Evolutionary conservation across 92 coral and sea anemone species (phyloP).

Genomic region (Umimayanthus chanpuru): DNA sequence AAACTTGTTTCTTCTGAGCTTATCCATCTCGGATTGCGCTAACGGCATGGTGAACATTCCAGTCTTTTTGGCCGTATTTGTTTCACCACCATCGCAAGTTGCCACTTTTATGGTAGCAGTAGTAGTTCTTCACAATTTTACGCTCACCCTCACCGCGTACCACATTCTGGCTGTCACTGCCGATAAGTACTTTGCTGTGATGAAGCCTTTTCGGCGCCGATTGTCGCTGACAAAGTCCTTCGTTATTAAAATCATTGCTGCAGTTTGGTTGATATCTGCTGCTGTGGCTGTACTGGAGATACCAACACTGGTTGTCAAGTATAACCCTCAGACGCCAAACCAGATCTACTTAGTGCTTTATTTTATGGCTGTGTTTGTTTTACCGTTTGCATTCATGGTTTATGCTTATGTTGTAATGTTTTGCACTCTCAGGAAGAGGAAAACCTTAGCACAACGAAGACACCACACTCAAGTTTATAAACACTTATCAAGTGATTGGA

Average conservation of each 20-base stretch:
- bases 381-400: slow-evolving; percentile 2
- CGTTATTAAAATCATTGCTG: not conserved
- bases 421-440: slow-evolving; percentile 14
- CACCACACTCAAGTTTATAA: not conserved
- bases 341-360: not conserved
- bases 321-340: not conserved
- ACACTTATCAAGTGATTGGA: slow-evolving; percentile 20
- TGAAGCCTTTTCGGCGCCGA: slow-evolving; percentile 19
- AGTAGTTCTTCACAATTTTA: slow-evolving; percentile 2
- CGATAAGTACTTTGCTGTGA: slow-evolving; percentile 27
- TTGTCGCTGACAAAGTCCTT: slow-evolving; percentile 4
- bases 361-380: slow-evolving; percentile 10
- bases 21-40: slow-evolving; percentile 30
- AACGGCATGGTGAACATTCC: slow-evolving; percentile 30
- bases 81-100: not conserved
- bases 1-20: slow-evolving; percentile 41
- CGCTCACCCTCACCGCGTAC: slow-evolving; percentile 28
- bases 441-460: not conserved
- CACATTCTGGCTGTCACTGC: slow-evolving; percentile 27
- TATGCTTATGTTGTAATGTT: slow-evolving; percentile 36
- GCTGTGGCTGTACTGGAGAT: not conserved
- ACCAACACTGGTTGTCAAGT: not conserved
- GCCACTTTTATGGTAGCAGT: not conserved
- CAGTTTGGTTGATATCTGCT: slow-evolving; percentile 15
- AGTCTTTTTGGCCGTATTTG: not conserved